A percentile compares a stretch with the other conserved stretches of the same genome.
These are phyloP conservation scores for Glossosoma conforme DNA, from an alignment of 1,140 invertebrate genomes.

Conservation along the genomic window DNA sequence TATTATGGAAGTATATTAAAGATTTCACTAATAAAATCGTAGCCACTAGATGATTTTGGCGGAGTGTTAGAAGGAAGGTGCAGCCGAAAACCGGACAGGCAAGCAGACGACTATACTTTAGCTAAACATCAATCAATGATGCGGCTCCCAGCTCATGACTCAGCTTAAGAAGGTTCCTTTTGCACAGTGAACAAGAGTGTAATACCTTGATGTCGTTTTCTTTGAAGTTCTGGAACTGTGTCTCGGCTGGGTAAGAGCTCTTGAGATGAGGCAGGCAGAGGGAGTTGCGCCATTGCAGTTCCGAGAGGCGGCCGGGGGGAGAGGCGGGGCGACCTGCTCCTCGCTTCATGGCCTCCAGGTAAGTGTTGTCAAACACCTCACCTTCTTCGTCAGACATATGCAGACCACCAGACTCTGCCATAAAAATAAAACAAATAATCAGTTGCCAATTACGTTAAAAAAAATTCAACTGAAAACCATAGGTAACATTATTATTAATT, in stretches of 20 bases:
- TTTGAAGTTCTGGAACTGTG: slow-evolving; percentile 58
- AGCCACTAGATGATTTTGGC: no score
- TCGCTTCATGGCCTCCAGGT: slow-evolving; percentile 60
- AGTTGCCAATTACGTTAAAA: not conserved
- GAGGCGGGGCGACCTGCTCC: slow-evolving; percentile 26
- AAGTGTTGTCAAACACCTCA: slow-evolving; percentile 74
- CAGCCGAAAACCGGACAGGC: no score
- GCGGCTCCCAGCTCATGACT: no score
- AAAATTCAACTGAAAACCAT: not conserved
- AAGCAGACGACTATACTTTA: no score
- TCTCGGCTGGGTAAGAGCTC: slow-evolving; percentile 84
- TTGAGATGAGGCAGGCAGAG: slow-evolving; percentile 82
- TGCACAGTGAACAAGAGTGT: no score
- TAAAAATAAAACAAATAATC: not conserved
- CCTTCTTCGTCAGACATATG: slow-evolving; percentile 78
- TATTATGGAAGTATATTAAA: no score
- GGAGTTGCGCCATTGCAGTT: slow-evolving; percentile 79
- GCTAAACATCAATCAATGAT: no score
- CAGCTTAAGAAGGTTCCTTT: no score
- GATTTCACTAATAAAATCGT: no score
- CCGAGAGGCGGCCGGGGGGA: slow-evolving; percentile 40
- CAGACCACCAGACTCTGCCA: slow-evolving; percentile 53
- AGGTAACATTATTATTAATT: not conserved
- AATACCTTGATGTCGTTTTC: slow-evolving; percentile 81
- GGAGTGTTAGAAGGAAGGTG: no score